Conservation (phyloP, 1,140 invertebrate genomes). For the Cephus cinctus region DNA sequence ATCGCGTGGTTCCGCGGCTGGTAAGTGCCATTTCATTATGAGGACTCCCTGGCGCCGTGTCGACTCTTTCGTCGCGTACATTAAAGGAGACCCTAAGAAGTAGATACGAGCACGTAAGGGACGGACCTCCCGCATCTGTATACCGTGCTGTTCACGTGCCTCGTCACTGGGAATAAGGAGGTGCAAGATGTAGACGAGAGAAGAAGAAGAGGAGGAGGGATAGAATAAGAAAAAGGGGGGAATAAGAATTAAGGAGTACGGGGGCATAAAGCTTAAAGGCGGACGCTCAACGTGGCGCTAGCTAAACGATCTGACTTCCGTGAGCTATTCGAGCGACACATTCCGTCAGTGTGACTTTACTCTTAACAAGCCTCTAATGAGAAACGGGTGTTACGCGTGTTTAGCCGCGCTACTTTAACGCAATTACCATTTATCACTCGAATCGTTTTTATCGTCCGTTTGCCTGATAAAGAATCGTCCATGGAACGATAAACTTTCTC, state of each 20-base stretch:
- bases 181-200: not conserved
- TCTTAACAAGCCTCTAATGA: conserved; percentile 51
- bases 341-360: conserved; percentile 42
- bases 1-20: no score
- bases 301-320: conserved; percentile 31
- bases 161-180: no score
- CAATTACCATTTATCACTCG: conserved; percentile 47
- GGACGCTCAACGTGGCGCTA: conserved; percentile 28
- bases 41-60: no score
- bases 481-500: no score
- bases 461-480: no score
- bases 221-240: conserved; percentile 13
- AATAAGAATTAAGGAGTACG: conserved; percentile 11
- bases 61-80: no score
- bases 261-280: conserved; percentile 20
- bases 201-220: conserved; percentile 10
- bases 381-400: conserved; percentile 45
- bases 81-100: no score
- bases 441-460: no score
- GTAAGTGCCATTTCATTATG: no score
- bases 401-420: conserved; percentile 37
- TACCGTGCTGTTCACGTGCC: no score
- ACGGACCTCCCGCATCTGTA: no score
- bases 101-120: no score
- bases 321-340: conserved; percentile 24